Percentiles rank a stretch among this genome's conserved stretches.
Evolutionary conservation across 2,797 vertebrate genomes (phyloP).

Genomic region (Hypotaenidia okinawae): DNA sequence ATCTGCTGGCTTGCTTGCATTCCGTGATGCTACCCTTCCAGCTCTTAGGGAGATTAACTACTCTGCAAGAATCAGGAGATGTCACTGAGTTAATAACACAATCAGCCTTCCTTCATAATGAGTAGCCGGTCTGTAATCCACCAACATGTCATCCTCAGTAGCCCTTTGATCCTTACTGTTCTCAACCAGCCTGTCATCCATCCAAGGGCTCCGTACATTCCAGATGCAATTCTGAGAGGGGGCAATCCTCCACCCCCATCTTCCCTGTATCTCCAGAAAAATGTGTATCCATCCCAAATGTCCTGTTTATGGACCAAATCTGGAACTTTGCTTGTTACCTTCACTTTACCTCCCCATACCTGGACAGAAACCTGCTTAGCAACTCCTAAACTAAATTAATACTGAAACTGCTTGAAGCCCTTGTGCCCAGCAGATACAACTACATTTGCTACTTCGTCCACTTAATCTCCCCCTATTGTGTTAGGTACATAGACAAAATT

Average conservation of each 20-base stretch:
- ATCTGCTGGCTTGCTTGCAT: not conserved
- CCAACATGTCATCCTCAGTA: not conserved
- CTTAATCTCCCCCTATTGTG: not conserved
- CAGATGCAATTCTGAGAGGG: not conserved
- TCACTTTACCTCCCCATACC: not conserved
- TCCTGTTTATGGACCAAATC: not conserved
- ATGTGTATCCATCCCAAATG: not conserved
- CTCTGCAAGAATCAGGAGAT: not conserved
- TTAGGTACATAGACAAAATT: not conserved
- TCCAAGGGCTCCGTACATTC: not conserved
- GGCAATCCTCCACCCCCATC: not conserved
- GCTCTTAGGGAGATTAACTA: not conserved
- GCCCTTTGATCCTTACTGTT: not conserved
- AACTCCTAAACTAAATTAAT: not conserved
- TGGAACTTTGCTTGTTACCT: not conserved
- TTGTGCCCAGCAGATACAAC: not conserved
- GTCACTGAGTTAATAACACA: not conserved
- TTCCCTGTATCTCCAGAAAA: not conserved
- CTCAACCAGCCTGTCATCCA: not conserved
- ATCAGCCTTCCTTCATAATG: not conserved
- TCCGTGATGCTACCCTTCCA: not conserved
- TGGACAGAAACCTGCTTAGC: not conserved
- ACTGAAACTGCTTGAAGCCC: not conserved
- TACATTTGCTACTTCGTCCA: not conserved
- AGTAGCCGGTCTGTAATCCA: not conserved